Base-by-base conservation (phyloP, 2,888 invertebrate species). In the Leptopterna dolabrata region DNA sequence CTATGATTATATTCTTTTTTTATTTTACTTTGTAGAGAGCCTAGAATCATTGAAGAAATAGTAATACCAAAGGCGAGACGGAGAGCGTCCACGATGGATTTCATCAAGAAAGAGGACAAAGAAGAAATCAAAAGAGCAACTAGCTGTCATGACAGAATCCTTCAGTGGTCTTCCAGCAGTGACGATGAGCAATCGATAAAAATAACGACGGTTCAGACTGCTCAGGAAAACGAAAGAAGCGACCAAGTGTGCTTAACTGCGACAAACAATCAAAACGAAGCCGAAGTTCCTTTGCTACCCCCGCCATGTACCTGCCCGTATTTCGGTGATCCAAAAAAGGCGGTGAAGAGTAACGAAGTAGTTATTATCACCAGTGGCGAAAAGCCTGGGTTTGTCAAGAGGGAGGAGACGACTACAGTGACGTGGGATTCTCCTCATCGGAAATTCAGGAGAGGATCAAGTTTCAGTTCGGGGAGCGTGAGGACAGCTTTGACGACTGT, bases 281-380 rank as follows among this genome's bases (percentile, higher is more conserved):
- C 87, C 11, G 88, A 88, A 51, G 90, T 82, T 29, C 82, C 82
- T 16, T 45, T 90, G 13, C 85, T 96, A 55, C 96, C 96, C 3
- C 95, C 96, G 0, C 95, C 96, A 0, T 96, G 96, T 91, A 96
- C 96, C 0, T 96, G 96, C 90, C 96, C 96, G 0, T 96, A 96
- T 90, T 96, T 96, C 90, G 96, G 96, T 0, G 89, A 90, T 55
- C 85, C 88, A 13, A 86, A 85, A 13, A 89, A 89, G 45, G 91
- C 91, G 3, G 91, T 92, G 0, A 92, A 92, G 71, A 87, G 87
- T 19, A 89, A 89, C 41, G 90, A 89, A 78, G 89, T 90, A 3
- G 89, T 90, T 24, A 90, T 91, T 51, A 88, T 91, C 36, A 89
- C 90, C 47, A 89, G 89, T 41, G 91, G 90, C 87, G 88, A 91